phyloP scores from a whole-genome alignment of 2,888 invertebrate genomes.

The Athalia cordata region DNA sequence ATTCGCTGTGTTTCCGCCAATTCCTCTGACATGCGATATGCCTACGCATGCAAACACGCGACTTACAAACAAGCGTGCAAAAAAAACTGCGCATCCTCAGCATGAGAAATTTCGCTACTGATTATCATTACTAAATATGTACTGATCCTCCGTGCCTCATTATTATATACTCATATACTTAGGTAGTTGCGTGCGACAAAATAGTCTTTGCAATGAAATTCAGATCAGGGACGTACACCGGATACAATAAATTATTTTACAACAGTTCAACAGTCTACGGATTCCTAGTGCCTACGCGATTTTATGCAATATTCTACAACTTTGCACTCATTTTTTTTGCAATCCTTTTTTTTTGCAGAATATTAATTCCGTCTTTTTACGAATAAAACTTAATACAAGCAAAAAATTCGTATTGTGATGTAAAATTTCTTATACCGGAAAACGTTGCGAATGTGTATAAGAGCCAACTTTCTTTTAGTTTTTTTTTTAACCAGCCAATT shows the following conservation, averaged over 20 bases:
- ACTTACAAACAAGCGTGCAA: no score
- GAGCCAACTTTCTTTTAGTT: not conserved
- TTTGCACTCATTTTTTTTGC: not conserved
- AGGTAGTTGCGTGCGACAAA: constrained; percentile 7
- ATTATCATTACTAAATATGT: no score
- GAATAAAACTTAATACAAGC: not conserved
- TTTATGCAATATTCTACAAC: not conserved
- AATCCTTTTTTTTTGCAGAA: not conserved
- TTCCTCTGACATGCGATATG: no score
- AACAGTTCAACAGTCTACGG: constrained; percentile 23
- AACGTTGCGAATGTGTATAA: no score
- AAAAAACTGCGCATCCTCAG: no score
- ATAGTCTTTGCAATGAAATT: not conserved
- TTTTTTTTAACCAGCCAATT: constrained; percentile 4
- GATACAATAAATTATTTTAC: constrained; percentile 39
- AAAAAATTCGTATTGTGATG: not conserved
- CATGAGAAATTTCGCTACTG: no score
- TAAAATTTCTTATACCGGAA: not conserved
- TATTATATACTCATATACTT: no score
- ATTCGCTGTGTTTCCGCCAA: not conserved
- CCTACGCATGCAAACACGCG: no score
- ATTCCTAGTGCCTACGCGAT: not conserved
- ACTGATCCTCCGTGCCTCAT: no score
- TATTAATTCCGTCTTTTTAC: not conserved
- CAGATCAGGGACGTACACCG: constrained; percentile 44